A percentile compares a stretch with the other conserved stretches of the same genome.
Evolutionary conservation across 2,113 vertebrate genomes (phyloP).

Genomic region (Tricholaema leucomelas): DNA sequence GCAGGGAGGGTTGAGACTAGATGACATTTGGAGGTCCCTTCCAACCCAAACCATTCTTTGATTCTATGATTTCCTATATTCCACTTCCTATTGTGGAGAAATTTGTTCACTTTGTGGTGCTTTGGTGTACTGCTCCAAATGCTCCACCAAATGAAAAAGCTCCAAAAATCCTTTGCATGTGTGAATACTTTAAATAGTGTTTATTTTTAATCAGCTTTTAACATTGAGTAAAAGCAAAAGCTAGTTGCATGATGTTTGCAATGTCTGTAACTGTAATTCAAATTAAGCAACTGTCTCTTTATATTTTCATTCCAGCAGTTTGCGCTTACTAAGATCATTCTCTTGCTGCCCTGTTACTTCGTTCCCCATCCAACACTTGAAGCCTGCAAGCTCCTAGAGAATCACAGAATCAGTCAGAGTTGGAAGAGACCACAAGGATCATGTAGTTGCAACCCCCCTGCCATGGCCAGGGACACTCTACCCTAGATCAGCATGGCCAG

Average conservation of each 20-base stretch:
- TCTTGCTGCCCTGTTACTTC: not conserved
- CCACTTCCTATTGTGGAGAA: not conserved
- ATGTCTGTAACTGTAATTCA: slow-evolving; percentile 5
- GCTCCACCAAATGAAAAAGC: not conserved
- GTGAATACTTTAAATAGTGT: not conserved
- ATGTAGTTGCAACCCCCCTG: too few relatives aligned
- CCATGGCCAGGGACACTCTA: too few relatives aligned
- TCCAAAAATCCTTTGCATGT: not conserved
- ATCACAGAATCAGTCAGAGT: too few relatives aligned
- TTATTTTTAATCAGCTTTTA: not conserved
- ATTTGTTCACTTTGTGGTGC: not conserved
- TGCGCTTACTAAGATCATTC: not conserved
- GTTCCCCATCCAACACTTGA: not conserved
- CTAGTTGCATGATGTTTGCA: not conserved
- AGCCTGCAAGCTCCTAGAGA: not conserved
- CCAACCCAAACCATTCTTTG: too few relatives aligned
- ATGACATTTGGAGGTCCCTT: too few relatives aligned
- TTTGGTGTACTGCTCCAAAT: not conserved
- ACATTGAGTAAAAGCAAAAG: not conserved
- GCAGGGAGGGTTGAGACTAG: too few relatives aligned
- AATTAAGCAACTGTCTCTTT: not conserved
- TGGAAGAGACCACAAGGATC: too few relatives aligned
- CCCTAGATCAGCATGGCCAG: too few relatives aligned
- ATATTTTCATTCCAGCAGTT: not conserved
- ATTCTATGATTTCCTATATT: not conserved